Conservation (phyloP, 2,113 vertebrate genomes). For the Heptranchias perlo region DNA sequence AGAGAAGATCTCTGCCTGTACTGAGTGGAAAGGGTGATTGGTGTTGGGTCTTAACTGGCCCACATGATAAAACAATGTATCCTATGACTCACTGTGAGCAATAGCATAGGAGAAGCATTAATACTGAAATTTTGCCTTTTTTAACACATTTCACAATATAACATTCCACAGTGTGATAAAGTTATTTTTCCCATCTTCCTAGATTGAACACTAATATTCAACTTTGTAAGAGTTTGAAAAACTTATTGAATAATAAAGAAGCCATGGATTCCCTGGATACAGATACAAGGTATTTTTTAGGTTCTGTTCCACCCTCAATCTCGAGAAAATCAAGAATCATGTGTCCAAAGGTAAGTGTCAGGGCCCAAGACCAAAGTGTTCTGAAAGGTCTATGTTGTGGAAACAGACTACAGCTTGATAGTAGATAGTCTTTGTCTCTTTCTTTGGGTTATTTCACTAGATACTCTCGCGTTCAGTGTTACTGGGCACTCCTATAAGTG, state of each 20-base stretch:
- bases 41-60: no score
- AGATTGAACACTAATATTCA: slow-evolving; percentile 95
- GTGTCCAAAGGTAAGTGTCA: not conserved
- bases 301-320: slow-evolving; percentile 35
- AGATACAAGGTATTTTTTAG: slow-evolving; percentile 75
- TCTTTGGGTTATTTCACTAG: not conserved
- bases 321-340: not conserved
- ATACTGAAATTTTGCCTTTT: not conserved
- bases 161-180: not conserved
- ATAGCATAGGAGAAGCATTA: no score
- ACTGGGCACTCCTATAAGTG: not conserved
- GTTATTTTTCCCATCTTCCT: slow-evolving; percentile 45
- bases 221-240: slow-evolving; percentile 77
- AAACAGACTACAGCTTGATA: not conserved
- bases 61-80: no score
- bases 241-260: slow-evolving; percentile 66
- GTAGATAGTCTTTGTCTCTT: not conserved
- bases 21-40: no score
- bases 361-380: not conserved
- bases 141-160: not conserved
- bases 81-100: no score
- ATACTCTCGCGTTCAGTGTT: not conserved
- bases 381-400: not conserved
- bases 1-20: no score
- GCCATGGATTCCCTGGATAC: slow-evolving; percentile 72